Evolutionary conservation across 2,113 vertebrate genomes (phyloP), one percentile per base, ranked within the genome.

Genomic region (Dasyornis broadbenti): DNA sequence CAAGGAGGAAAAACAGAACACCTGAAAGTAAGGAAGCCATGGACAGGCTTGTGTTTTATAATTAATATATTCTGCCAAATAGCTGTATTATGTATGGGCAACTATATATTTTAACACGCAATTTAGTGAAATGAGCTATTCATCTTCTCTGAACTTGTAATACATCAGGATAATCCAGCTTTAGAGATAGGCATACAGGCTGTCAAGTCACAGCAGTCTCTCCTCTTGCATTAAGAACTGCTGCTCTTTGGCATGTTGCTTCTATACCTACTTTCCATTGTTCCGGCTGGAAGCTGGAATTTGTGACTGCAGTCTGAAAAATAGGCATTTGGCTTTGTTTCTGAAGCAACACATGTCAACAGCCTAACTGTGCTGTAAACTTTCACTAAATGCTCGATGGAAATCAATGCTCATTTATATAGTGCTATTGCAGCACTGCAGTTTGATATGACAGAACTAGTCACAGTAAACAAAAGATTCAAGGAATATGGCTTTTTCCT

Each of bases 31-130:
- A 75, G 17, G 27, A 77, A 72, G 57, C 9, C 33, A 91, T 52
- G 71, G 80, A 70, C 26, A 88, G 27, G 15, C 5, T 83, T 71
- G 35, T 85, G 28, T 72, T 96, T 84, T 94, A 81, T 79, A 86
- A 96, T 39, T 4, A 94, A 89, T 68, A 79, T 77, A 54, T 81
- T 93, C 64, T 89, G 39, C 39, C 80, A 94, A 90, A 87, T 68
- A 89, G 13, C 47, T 85, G 26, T 89, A 47, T 82, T 75, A 70
- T 50, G 31, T 84, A 93, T 45, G 13, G 42, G 3, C 16, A 81
- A n/a, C 40, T 65, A 82, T 45, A 44, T 70, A 70, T 92, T 94
- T 95, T 70, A 63, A 77, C 27, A 82, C 72, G 71, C 9, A 76
- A 40, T 86, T 85, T 86, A 77, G 54, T 88, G 79, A 95, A 84